Evolutionary conservation across 2,113 vertebrate species (phyloP).

Genomic region (Bettongia penicillata): DNA sequence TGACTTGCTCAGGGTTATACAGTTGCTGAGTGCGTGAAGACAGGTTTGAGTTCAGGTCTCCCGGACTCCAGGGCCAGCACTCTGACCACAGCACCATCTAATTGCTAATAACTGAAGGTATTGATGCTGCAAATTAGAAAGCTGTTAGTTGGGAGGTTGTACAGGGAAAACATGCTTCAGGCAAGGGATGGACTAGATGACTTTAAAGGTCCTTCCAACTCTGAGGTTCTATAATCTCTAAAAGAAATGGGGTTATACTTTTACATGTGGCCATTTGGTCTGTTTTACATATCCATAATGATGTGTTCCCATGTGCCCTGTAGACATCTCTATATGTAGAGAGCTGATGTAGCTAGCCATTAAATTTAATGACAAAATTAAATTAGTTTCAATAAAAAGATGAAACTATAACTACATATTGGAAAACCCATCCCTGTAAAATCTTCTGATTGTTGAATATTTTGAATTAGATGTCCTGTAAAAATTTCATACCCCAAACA

Average conservation of each 20-base stretch:
- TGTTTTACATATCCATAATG: constrained; percentile 66
- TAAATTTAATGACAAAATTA: constrained; percentile 77
- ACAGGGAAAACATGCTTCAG: background rate
- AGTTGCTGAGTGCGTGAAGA: background rate
- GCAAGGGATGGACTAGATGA: background rate
- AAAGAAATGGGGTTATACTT: constrained; percentile 11
- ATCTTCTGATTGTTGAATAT: background rate
- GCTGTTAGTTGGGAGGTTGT: background rate
- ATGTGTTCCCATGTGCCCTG: constrained; percentile 43
- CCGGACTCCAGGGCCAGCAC: background rate
- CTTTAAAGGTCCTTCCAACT: background rate
- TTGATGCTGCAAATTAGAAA: background rate
- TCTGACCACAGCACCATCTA: background rate
- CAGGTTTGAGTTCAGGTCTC: background rate
- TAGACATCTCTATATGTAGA: constrained; percentile 54
- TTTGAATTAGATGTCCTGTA: background rate
- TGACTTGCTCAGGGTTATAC: too few species aligned
- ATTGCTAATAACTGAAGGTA: background rate
- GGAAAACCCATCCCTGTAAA: background rate
- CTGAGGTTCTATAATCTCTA: background rate
- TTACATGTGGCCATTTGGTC: constrained; percentile 55
- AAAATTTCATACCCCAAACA: background rate
- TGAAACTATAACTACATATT: background rate
- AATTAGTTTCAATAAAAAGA: constrained; percentile 70
- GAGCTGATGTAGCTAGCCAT: constrained; percentile 65